phyloP scores from a whole-genome alignment of 2,888 invertebrate species.

The Neria commutata region DNA sequence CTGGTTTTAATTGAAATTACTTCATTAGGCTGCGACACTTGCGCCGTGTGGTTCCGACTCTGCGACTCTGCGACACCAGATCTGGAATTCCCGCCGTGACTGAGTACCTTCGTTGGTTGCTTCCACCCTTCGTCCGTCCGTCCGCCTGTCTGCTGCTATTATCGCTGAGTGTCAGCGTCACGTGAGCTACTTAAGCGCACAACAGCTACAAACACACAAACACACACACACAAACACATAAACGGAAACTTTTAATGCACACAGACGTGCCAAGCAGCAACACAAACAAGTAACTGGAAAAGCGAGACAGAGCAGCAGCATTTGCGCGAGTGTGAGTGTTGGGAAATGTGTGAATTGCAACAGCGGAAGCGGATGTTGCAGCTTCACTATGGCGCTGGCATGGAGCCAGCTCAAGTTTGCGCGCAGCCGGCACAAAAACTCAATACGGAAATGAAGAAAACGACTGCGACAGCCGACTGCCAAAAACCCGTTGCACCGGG shows the following conservation, averaged over 20 bases:
- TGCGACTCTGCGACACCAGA: no score
- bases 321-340: constrained; percentile 28
- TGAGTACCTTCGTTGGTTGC: no score
- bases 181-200: constrained; percentile 15
- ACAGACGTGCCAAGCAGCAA: not conserved
- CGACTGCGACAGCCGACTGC: no score
- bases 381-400: constrained; percentile 33
- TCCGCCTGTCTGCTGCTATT: not conserved
- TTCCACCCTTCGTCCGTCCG: no score
- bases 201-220: no score
- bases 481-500: no score
- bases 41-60: no score
- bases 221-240: no score
- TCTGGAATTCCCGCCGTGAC: no score
- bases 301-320: not conserved
- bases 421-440: no score
- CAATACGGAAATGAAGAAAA: no score
- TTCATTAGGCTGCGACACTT: constrained; percentile 20
- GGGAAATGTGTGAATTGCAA: constrained; percentile 17
- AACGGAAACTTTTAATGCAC: not conserved
- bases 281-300: not conserved
- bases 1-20: constrained; percentile 23
- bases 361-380: constrained; percentile 36
- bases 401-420: constrained; percentile 33
- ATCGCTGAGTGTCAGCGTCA: not conserved